Conservation (phyloP, 2,113 vertebrate species). For the Herpailurus yagouaroundi region DNA sequence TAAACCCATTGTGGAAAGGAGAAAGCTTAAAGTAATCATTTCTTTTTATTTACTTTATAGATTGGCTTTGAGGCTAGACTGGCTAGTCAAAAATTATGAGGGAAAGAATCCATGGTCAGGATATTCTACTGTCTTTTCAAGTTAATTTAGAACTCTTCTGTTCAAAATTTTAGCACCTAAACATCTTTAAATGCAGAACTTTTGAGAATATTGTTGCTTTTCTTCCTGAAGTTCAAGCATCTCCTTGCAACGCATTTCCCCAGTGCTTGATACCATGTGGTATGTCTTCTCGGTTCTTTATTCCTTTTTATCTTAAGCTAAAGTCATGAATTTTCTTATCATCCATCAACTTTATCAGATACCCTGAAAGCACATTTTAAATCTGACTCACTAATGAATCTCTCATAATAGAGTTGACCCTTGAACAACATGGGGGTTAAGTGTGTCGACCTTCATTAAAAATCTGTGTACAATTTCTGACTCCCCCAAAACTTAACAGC, state of each 20-base stretch:
- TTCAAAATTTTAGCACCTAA: neutral
- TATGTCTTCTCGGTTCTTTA: neutral
- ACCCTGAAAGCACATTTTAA: neutral
- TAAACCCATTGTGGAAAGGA: neutral
- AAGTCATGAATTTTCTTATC: neutral
- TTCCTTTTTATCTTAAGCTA: neutral
- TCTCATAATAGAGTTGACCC: neutral
- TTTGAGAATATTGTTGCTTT: neutral
- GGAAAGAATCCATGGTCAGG: neutral
- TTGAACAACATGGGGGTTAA: neutral
- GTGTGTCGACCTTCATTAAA: neutral
- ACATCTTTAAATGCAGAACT: neutral
- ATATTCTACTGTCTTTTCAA: neutral
- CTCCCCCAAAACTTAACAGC: neutral
- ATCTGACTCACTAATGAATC: neutral
- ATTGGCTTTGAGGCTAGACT: neutral
- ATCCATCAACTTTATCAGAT: neutral
- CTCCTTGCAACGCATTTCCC: neutral
- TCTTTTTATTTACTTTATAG: neutral
- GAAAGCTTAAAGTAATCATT: neutral
- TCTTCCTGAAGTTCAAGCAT: neutral
- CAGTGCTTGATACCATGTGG: neutral
- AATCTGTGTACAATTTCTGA: neutral
- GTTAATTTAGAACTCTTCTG: neutral
- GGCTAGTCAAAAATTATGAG: neutral